Conservation (phyloP, 2,113 vertebrate species). For the Nymphicus hollandicus region DNA sequence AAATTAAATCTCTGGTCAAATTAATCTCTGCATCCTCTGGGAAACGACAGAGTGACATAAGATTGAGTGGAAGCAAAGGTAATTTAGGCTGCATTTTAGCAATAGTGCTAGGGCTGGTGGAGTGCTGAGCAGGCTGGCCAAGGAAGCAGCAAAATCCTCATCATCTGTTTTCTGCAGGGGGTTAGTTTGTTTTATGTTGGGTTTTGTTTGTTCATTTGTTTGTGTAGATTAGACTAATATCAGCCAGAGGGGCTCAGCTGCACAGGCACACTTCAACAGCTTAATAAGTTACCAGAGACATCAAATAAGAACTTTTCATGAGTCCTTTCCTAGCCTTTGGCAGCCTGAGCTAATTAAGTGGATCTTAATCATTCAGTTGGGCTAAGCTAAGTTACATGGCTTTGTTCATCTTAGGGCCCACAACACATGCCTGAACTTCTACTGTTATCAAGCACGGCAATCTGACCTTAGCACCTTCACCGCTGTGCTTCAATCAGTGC, state of each 20-base stretch:
- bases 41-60: not conserved
- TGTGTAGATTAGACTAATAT: not conserved
- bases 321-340: not conserved
- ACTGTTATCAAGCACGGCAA: rapidly evolving
- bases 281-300: not conserved
- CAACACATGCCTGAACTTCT: too few species aligned
- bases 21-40: not conserved
- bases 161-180: not conserved
- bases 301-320: not conserved
- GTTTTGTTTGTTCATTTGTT: not conserved
- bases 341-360: not conserved
- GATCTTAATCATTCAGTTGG: not conserved
- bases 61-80: not conserved
- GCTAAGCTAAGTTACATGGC: too few species aligned
- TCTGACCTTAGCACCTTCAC: rapidly evolving
- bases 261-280: not conserved
- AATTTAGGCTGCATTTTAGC: not conserved
- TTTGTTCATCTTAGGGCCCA: not conserved
- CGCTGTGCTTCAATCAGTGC: not conserved
- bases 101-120: rapidly evolving
- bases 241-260: not conserved
- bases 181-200: not conserved
- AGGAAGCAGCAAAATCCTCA: not conserved
- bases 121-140: not conserved
- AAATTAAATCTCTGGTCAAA: not conserved